Evolutionary conservation across 2,888 invertebrate species (phyloP), one percentile per base, ranked within the genome.

Genomic region (Pristionchus entomophagus): DNA sequence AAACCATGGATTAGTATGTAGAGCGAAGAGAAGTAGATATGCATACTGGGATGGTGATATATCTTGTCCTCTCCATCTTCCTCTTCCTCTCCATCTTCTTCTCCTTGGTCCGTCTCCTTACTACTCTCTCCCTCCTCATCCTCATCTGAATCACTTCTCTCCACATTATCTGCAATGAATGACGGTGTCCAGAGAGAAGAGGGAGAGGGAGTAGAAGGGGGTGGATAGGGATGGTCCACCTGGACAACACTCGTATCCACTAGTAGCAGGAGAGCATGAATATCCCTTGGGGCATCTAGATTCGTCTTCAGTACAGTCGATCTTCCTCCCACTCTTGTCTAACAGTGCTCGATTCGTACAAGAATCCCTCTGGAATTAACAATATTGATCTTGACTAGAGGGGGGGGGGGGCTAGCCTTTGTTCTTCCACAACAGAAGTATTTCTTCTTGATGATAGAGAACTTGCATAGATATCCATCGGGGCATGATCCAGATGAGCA

Each of bases 401-500:
- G 14, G 14, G 45, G 45, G 14, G 45, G 14, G 6, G 14, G 45
- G 14, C 14, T 45, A 45, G 45, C 84, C 84, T 65, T 62, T 3
- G 84, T 45, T 49, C 84, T 38, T 14, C 84, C 84, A 65, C 84
- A 84, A 41, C 84, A 84, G 32, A 38, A 84, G 32, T 84, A 84
- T 29, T 65, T 84, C 51, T 51, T 84, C 51, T 65, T 62, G 12
- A 65, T 84, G 29, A 49, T 65, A 0, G 85, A 85, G 73, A 90
- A 90, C 80, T 90, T 90, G 88, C 90, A 90, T 29, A 87, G 87
- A 82, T 87, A 90, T 29, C 90, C 90, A 45, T 89, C 89, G 5
- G 90, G 90, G 56, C 90, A 90, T 1, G 87, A 84, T 0, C 88
- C 88, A n/a, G 89, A 87, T 0, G 88, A 88, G 62, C 90, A 90